A percentile compares a stretch with the other conserved stretches of the same genome.
Evolutionary conservation across 30 jellyfish, hydroid and myxozoan species (phyloP).

Genomic region (Mastigias papua): DNA sequence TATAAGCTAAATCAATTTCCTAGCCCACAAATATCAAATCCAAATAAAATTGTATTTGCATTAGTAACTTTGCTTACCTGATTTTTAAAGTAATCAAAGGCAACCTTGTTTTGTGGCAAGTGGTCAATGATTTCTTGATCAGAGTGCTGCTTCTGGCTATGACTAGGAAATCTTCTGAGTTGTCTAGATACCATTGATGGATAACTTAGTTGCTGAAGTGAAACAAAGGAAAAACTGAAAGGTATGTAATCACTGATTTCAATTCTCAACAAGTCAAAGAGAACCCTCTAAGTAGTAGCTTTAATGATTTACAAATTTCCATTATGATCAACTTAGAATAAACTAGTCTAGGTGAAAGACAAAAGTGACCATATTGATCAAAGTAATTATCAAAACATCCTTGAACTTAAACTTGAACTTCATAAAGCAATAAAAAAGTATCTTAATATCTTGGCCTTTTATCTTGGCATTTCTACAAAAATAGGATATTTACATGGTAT

Average conservation of each 20-base stretch:
- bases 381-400: too few species aligned
- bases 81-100: slow-evolving; percentile 27
- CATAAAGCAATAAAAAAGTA: too few species aligned
- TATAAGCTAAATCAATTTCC: too few species aligned
- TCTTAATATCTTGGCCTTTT: too few species aligned
- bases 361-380: too few species aligned
- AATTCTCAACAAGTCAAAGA: too few species aligned
- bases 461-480: too few species aligned
- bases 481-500: background rate
- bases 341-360: too few species aligned
- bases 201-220: background rate
- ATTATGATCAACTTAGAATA: too few species aligned
- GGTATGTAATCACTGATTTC: background rate
- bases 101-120: background rate
- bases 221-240: background rate
- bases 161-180: background rate
- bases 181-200: slow-evolving; percentile 23
- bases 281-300: too few species aligned
- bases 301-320: too few species aligned
- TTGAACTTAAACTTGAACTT: too few species aligned
- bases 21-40: background rate
- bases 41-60: background rate
- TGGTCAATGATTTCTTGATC: background rate
- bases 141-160: background rate
- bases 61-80: background rate